phyloP scores from a whole-genome alignment of 1,140 invertebrate genomes.

The Drosophila nasuta region DNA sequence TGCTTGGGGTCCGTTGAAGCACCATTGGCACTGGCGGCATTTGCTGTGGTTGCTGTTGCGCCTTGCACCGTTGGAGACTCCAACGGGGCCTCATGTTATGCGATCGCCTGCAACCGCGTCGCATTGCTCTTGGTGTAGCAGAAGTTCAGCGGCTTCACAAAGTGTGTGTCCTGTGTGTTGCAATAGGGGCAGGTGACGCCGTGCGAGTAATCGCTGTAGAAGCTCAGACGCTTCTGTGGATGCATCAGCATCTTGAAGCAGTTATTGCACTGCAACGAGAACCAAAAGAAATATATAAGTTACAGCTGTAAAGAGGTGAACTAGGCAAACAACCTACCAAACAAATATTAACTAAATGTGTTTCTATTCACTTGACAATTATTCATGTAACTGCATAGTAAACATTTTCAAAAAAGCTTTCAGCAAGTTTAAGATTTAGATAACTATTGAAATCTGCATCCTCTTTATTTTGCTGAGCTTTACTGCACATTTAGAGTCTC shows the following conservation, averaged over 20 bases:
- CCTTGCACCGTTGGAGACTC: conserved; percentile 74
- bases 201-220: conserved; percentile 98
- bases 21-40: conserved; percentile 45
- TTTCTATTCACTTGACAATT: no score
- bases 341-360: no score
- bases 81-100: conserved; percentile 92
- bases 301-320: not conserved
- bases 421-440: no score
- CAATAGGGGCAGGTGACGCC: conserved; percentile 96
- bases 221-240: conserved; percentile 94
- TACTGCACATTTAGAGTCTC: no score
- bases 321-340: no score
- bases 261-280: conserved; percentile 91
- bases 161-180: conserved; percentile 95
- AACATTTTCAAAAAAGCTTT: no score
- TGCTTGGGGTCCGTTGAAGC: conserved; percentile 71
- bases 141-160: conserved; percentile 94
- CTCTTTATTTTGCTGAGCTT: no score
- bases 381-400: no score
- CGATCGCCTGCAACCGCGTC: conserved; percentile 89
- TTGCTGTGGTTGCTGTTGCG: conserved; percentile 17
- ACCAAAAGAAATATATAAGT: conserved; percentile 12
- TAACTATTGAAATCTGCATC: no score
- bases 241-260: conserved; percentile 94
- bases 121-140: conserved; percentile 91